phyloP scores from a whole-genome alignment of 2,113 vertebrate species.

The Verasper variegatus region DNA sequence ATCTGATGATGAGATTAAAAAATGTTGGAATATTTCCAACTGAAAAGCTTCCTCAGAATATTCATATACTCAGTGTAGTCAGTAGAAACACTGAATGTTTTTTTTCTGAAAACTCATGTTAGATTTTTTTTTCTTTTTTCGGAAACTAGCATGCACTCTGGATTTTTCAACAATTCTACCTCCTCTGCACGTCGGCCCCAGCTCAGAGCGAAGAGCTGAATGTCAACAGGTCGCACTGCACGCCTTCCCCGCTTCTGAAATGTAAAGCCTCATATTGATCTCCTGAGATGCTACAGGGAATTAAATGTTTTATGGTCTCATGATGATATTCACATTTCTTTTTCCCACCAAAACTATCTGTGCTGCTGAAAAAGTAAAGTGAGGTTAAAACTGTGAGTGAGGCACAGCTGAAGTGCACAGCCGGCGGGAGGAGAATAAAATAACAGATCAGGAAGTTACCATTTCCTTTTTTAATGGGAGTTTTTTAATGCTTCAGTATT shows the following conservation, averaged over 20 bases:
- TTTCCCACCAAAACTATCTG: background rate
- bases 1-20: too few relatives aligned
- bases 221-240: slow-evolving; percentile 34
- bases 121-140: background rate
- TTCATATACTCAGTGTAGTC: too few relatives aligned
- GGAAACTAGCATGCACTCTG: slow-evolving; percentile 1
- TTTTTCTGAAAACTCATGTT: background rate
- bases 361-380: slow-evolving; percentile 24
- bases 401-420: slow-evolving; percentile 5
- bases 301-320: slow-evolving; percentile 26
- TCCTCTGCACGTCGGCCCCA: background rate
- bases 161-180: slow-evolving; percentile 2
- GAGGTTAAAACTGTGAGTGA: slow-evolving; percentile 12
- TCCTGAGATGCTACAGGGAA: slow-evolving; percentile 22
- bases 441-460: background rate
- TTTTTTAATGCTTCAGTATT: background rate
- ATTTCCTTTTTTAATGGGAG: background rate
- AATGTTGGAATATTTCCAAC: too few relatives aligned
- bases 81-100: too few relatives aligned
- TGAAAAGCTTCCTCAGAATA: too few relatives aligned
- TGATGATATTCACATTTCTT: slow-evolving; percentile 29
- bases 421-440: slow-evolving; percentile 8
- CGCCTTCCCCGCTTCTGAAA: slow-evolving; percentile 22
- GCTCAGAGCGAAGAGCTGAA: slow-evolving; percentile 13
- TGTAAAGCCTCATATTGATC: slow-evolving; percentile 43